Percentiles rank a stretch among this genome's conserved stretches.
Evolutionary conservation across 2,888 invertebrate species (phyloP).

Genomic region (Hyles lineata): DNA sequence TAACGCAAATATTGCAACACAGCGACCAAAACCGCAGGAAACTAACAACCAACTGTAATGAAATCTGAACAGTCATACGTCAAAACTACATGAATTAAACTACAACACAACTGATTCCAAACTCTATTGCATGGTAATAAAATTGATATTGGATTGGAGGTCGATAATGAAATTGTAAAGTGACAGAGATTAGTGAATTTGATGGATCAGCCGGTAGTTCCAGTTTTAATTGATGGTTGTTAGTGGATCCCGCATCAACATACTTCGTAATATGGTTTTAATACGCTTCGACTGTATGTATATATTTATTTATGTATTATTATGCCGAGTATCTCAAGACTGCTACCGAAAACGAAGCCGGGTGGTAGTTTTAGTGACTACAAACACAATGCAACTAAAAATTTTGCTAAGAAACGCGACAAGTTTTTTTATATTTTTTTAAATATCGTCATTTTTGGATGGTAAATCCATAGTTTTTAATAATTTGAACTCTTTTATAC

Average conservation of each 20-base stretch:
- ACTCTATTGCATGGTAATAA: background rate
- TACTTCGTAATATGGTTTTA: background rate
- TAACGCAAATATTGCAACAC: background rate
- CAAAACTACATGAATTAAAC: conserved; percentile 4
- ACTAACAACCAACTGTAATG: conserved; percentile 5
- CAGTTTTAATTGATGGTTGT: conserved; percentile 19
- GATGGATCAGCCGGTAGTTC: conserved; percentile 30
- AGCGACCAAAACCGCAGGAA: conserved; percentile 5
- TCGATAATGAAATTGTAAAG: conserved; percentile 23
- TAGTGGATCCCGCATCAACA: background rate
- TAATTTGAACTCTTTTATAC: no score
- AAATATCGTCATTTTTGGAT: no score
- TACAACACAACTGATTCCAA: background rate
- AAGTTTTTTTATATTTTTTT: no score
- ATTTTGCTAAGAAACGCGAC: no score
- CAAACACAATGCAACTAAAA: no score
- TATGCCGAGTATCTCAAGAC: no score
- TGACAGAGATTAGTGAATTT: conserved; percentile 28
- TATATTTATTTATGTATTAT: no score
- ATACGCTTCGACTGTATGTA: no score
- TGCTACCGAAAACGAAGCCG: no score
- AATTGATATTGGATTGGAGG: background rate
- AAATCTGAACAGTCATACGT: conserved; percentile 6
- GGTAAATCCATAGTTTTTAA: no score
- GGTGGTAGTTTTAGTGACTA: no score